Evolutionary conservation across 2,113 vertebrate genomes (phyloP), one percentile per base, ranked within the genome.

Genomic region (Gasterosteus aculeatus): DNA sequence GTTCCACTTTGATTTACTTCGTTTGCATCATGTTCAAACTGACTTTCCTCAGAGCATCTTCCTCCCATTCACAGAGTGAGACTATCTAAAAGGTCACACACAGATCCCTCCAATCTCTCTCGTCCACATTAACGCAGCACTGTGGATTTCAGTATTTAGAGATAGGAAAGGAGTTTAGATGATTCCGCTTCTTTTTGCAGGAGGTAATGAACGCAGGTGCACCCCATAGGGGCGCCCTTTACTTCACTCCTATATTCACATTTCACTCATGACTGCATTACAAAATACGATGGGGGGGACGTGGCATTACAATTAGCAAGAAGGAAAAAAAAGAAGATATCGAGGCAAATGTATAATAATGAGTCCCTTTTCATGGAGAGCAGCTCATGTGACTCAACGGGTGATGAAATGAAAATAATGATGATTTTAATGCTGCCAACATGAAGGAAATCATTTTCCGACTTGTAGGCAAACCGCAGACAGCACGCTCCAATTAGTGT

Each of bases 261-360:
- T 92, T 91, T 90, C 87, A 90, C 83, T 85, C 85, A 86, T 90
- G 88, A 80, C 61, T 90, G 87, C 84, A 39, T 82, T 69, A 67
- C 82, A 87, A 89, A 90, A 86, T 89, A 82, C 84, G 78, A 88
- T 84, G 65, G 70, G 72, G 66, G 78, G 67, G 73, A 81, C 26
- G 72, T 82, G 76, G 84, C 86, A 89, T 88, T 89, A 90, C 3
- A 82, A 87, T 87, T 83, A 85, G 81, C 39, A 38, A 82, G 84
- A 61, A 53, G 77, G 68, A 26, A 26, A 22, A 53, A 22, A n/a
- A 51, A n/a, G 19, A 6, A 51, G 11, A 53, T 84, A 86, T 82
- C n/a, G 22, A 42, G 64, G 70, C 58, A 73, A 84, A 72, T 80
- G 80, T 72, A 49, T 70, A 87, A 79, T 86, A 86, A 87, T 81